phyloP scores from a whole-genome alignment of 2,888 invertebrate genomes.

The Pegoplata infirma region DNA sequence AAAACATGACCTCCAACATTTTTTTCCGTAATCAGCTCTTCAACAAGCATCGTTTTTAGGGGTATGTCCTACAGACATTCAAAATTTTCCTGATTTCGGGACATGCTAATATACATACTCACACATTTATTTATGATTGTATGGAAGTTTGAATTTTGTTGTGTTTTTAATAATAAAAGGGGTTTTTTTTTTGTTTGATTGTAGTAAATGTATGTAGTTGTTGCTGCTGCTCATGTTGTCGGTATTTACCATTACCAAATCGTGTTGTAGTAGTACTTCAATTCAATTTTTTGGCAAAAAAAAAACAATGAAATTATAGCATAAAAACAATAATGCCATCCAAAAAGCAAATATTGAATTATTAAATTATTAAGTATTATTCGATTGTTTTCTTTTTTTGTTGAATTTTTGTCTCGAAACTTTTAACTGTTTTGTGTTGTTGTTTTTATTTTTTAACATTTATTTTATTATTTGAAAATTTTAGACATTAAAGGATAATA shows the following conservation, averaged over 20 bases:
- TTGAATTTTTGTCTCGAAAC: constrained; percentile 26
- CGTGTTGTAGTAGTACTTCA: constrained; percentile 16
- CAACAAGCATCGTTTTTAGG: no score
- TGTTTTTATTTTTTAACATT: constrained; percentile 2
- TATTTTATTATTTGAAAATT: constrained; percentile 40
- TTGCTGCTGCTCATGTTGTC: not conserved
- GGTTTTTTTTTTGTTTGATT: constrained; percentile 38
- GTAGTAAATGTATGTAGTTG: constrained; percentile 13
- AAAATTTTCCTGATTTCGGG: no score
- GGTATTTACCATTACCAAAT: constrained; percentile 41
- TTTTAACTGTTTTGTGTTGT: constrained; percentile 35
- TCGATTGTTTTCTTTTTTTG: constrained; percentile 53
- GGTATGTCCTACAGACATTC: no score
- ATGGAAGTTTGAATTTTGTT: constrained; percentile 10
- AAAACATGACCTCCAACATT: no score
- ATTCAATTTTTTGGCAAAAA: constrained; percentile 47
- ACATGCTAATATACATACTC: not conserved
- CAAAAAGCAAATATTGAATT: constrained; percentile 60
- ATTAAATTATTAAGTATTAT: constrained; percentile 63
- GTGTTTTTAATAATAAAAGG: constrained; percentile 35
- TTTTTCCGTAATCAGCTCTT: no score
- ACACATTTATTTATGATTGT: not conserved
- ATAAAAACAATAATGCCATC: constrained; percentile 53
- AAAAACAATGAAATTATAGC: constrained; percentile 17
- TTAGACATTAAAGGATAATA: constrained; percentile 59